phyloP scores from a whole-genome alignment of 1,140 invertebrate species.

The Drosophila neocordata region DNA sequence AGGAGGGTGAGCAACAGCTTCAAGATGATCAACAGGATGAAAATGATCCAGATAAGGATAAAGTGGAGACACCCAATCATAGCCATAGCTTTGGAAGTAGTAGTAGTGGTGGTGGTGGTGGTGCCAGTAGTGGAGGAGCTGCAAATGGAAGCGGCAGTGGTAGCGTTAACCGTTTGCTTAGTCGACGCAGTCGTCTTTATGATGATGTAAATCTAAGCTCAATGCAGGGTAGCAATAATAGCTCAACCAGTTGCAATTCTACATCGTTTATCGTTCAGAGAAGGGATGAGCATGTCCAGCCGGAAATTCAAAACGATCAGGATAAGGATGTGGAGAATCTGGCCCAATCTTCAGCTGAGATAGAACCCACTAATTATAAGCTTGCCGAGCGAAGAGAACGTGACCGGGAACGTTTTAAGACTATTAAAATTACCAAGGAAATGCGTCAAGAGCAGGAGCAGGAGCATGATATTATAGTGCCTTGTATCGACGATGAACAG shows the following conservation, averaged over 20 bases:
- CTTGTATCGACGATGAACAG: conserved; percentile 71
- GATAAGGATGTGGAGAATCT: conserved; percentile 36
- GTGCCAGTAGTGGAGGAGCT: background rate
- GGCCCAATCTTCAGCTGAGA: conserved; percentile 15
- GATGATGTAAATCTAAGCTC: conserved; percentile 75
- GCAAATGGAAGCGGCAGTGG: conserved; percentile 15
- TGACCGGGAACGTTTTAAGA: conserved; percentile 81
- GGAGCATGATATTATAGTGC: conserved; percentile 54
- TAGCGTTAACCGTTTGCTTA: conserved; percentile 67
- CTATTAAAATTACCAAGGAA: conserved; percentile 75
- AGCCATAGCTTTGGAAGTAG: conserved; percentile 32
- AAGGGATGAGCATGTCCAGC: conserved; percentile 33
- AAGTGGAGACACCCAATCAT: conserved; percentile 25
- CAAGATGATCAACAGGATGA: conserved; percentile 24
- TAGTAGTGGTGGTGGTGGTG: conserved; percentile 22
- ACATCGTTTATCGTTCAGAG: conserved; percentile 72
- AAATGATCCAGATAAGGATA: conserved; percentile 11
- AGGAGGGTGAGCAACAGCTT: conserved; percentile 21
- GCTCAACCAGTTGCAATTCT: conserved; percentile 53
- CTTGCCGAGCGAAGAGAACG: conserved; percentile 65
- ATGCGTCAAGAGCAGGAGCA: conserved; percentile 50
- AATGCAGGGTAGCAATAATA: conserved; percentile 59
- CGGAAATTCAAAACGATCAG: background rate
- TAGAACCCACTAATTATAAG: conserved; percentile 56
- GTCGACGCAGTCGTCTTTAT: conserved; percentile 75